These are phyloP conservation scores for Amyelois transitella DNA, from an alignment of 1,140 invertebrate genomes.

Conservation along the genomic window DNA sequence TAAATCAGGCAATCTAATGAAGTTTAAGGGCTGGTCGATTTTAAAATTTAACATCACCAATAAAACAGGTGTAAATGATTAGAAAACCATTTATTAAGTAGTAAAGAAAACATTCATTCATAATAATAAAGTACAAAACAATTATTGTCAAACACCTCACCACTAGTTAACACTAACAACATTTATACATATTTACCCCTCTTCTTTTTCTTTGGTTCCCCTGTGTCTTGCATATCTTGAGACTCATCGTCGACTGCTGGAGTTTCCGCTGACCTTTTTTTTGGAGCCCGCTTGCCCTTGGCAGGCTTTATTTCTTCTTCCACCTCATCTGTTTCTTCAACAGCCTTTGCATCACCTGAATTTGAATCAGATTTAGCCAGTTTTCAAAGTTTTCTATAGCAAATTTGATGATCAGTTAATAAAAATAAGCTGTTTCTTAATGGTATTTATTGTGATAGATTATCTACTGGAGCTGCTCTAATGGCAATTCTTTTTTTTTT, in stretches of 20 bases:
- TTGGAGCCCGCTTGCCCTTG: conserved; percentile 50
- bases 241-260: conserved; percentile 27
- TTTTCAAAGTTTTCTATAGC: conserved; percentile 1
- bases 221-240: conserved; percentile 38
- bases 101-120: conserved; percentile 50
- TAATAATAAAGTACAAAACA: conserved; percentile 41
- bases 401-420: no score
- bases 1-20: no score
- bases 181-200: conserved; percentile 58
- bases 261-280: conserved; percentile 33
- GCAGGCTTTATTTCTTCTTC: conserved; percentile 32
- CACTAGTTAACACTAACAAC: conserved; percentile 28
- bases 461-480: no score
- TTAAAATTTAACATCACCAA: conserved; percentile 11
- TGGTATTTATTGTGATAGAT: no score
- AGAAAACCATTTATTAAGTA: conserved; percentile 60
- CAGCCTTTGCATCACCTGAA: conserved; percentile 43
- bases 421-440: no score
- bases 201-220: conserved; percentile 51
- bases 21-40: background rate
- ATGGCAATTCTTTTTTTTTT: no score
- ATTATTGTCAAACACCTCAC: conserved; percentile 42
- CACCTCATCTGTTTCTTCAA: conserved; percentile 35
- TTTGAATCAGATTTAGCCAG: background rate
- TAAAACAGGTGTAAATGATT: conserved; percentile 52